These are phyloP conservation scores for Caerostris darwini DNA, from an alignment of 1,140 invertebrate genomes.

Conservation along the genomic window DNA sequence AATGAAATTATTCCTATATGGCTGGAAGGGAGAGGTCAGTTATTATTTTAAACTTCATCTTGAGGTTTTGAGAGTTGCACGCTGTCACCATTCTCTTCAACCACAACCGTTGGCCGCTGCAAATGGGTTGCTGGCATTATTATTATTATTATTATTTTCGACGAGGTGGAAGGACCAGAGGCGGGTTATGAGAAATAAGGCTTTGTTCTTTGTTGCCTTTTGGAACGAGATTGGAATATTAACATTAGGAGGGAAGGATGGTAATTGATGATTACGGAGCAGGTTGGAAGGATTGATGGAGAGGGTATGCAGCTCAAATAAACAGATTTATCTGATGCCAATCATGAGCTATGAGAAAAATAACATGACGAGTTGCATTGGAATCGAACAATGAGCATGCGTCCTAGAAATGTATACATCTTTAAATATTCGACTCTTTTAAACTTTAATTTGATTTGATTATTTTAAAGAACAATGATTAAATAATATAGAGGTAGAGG, in stretches of 20 bases:
- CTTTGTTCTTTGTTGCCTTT: conserved; percentile 5
- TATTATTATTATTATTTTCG: not conserved
- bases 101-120: conserved; percentile 25
- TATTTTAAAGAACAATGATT: too few species aligned
- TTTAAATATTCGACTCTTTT: too few species aligned
- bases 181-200: conserved; percentile 38
- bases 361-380: not conserved
- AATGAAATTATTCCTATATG: conserved; percentile 53
- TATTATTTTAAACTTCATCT: conserved; percentile 48
- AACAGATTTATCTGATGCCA: not conserved
- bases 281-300: not conserved
- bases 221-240: not conserved
- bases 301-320: not conserved
- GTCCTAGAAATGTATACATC: not conserved
- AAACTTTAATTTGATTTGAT: too few species aligned
- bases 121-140: conserved; percentile 51
- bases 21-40: conserved; percentile 42
- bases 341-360: not conserved
- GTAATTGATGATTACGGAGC: conserved; percentile 21
- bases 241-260: not conserved
- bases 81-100: conserved; percentile 51
- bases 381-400: not conserved
- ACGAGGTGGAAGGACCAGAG: not conserved
- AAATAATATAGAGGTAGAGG: too few species aligned
- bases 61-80: conserved; percentile 38